Percentiles rank a stretch among this genome's conserved stretches.
Evolutionary conservation across 2,113 vertebrate species (phyloP).

Genomic region (Cichladusa arquata): DNA sequence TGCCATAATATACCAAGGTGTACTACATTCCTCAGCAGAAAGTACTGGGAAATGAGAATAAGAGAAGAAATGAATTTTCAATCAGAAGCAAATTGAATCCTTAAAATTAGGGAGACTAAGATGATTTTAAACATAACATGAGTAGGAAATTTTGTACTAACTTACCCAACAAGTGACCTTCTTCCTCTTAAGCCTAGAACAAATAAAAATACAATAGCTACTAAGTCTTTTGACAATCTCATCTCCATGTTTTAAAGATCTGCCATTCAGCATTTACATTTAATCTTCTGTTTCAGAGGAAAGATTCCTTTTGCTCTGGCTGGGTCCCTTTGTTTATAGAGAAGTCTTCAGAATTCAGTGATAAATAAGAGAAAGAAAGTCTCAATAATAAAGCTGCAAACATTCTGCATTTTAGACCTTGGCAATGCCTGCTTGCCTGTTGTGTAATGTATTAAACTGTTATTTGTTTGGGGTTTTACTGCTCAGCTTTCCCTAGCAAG

Average conservation of each 20-base stretch:
- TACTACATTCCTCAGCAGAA: neutral
- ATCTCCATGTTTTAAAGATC: neutral
- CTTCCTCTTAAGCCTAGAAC: neutral
- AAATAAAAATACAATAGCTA: neutral
- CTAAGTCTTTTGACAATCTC: neutral
- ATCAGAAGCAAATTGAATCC: neutral
- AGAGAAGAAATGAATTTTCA: neutral
- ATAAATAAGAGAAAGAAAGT: neutral
- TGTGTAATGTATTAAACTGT: neutral
- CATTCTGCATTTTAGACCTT: neutral
- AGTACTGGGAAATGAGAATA: neutral
- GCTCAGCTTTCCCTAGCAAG: neutral
- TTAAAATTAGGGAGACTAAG: neutral
- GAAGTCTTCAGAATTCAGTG: neutral
- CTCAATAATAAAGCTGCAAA: neutral
- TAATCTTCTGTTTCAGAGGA: neutral
- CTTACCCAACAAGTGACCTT: neutral
- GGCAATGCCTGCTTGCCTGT: neutral
- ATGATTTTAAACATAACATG: neutral
- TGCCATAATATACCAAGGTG: neutral
- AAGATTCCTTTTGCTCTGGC: neutral
- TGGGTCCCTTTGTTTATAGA: neutral
- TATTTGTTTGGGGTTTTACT: conserved; percentile 21
- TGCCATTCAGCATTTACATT: neutral
- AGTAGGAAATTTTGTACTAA: neutral